Evolutionary conservation across 2,888 invertebrate species (phyloP), one percentile per base, ranked within the genome.

Genomic region (Diadromus collaris): DNA sequence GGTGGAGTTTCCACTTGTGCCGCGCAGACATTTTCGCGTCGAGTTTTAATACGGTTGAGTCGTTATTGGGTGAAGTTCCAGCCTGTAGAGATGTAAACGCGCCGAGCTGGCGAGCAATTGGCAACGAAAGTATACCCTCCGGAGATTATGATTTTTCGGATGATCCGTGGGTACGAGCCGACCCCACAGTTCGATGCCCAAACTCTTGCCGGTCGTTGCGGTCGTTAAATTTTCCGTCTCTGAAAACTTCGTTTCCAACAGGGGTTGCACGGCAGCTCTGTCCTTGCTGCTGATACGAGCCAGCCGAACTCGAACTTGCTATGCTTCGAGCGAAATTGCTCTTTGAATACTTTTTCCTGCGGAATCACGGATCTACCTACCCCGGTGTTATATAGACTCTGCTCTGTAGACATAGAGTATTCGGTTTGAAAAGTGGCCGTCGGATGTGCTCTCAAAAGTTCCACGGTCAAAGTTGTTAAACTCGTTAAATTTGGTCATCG

Each of bases 291-390:
- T 44, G 21, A n/a, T 44, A 29, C 16, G 9, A 29, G 5, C 44
- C 29, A 27, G 6, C 54, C 54, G 41, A 68, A 44, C 56, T 72
- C 72, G 29, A 41, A 32, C 51, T 71, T 48, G 51, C 29, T 51
- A 71, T 41, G 54, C 71, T 27, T 41, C 44, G 29, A 44, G 64
- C 64, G 10, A 73, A 58, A 46, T 65, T 73, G 24, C 58, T 73
- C 58, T 73, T 73, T 73, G 73, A 65, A 58, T 58, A 73, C 73
- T 73, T 73, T 73, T 73, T 60, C 69, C 58, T 56, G 9, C 48
- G 9, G 56, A 34, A 73, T 65, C 58, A 13, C 38, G 56, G 34
- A 65, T 71, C 29, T 21, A 44, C 19, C 21, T n/a, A n/a, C 48
- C 48, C 21, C 2, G 32, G 56, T n/a, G 7, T 24, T 64, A 64